Base-by-base conservation (phyloP, 2,797 vertebrate species). In the Anguilla pacifica region DNA sequence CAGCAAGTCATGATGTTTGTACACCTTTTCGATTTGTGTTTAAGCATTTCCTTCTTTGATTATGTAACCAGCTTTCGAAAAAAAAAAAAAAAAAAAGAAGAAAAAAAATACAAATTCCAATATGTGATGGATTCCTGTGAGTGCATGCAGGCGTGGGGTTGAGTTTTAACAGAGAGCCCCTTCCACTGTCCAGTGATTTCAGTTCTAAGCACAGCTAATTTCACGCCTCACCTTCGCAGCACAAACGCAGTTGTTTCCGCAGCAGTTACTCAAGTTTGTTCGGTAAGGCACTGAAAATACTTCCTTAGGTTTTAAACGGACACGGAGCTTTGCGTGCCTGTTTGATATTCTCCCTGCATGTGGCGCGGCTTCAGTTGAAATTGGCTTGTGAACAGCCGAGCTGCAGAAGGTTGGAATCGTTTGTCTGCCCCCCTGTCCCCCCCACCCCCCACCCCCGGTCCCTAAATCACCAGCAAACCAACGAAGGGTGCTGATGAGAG, bases 401-500 rank as follows among this genome's bases (percentile, higher is more conserved):
- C 61, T n/a, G 28, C 43, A 46, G 6, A 67, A 31, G 39, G 22
- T 49, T 67, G 10, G 35, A 15, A 35, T 67, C 1, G 35, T 55
- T 64, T 64, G 25, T 35, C 19, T 35, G 35, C 35, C 13, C 93
- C 92, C 93, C 81, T 59, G 90, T 94, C 31, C 31, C 31, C 31
- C 31, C 31, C 31, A 31, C 31, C 31, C 31, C 31, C 31, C 31
- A 0, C 31, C 31, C 31, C 31, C 31, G 31, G 1, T 35, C 35
- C 90, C 93, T 91, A 90, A 91, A 96, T 92, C 95, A 96, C 95
- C 96, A 96, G 96, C 96, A 96, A 94, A 95, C 95, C 94, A 93
- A 93, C 91, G 90, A 93, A 90, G 93, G 90, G 89, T 94, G 94
- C 93, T 93, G 94, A 96, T 22, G 61, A 25, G 25, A 95, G 92